Conservation (phyloP, 2,113 vertebrate genomes). For the Agelaius tricolor region DNA sequence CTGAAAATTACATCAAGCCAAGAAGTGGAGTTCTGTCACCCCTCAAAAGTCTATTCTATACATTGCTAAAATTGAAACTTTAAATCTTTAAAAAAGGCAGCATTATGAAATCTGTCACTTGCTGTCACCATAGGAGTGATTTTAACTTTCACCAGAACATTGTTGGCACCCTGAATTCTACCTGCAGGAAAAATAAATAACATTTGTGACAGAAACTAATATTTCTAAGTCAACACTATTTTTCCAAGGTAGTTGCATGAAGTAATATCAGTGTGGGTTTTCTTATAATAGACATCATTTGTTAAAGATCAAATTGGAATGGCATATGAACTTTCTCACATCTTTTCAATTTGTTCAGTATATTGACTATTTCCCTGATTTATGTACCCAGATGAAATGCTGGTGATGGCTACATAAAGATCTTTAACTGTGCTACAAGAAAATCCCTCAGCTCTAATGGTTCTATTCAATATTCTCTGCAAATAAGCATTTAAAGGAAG, state of each 20-base stretch:
- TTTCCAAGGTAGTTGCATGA: not conserved
- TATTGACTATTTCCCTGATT: constrained; percentile 1
- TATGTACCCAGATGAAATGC: not conserved
- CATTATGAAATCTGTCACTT: constrained; percentile 36
- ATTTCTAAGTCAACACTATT: constrained; percentile 35
- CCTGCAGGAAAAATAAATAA: constrained; percentile 15
- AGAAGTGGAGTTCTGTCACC: not conserved
- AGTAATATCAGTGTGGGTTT: not conserved
- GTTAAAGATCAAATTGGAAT: constrained; percentile 10
- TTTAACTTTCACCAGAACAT: constrained; percentile 26
- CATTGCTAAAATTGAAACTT: constrained; percentile 22
- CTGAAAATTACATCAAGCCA: not conserved
- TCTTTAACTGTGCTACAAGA: not conserved
- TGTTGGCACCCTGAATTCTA: constrained; percentile 10
- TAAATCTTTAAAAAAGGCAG: not conserved
- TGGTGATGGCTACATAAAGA: not conserved
- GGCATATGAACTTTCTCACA: not conserved
- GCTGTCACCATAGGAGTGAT: constrained; percentile 27
- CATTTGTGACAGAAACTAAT: constrained; percentile 35
- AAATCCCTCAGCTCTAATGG: not conserved
- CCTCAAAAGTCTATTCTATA: not conserved
- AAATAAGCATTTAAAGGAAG: constrained; percentile 35
- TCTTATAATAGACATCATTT: not conserved
- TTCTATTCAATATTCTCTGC: not conserved
- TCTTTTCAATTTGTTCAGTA: not conserved